Percentiles rank a stretch among this genome's conserved stretches.
Conservation (phyloP, 1,140 invertebrate species). For the Zelostemma sp. region DNA sequence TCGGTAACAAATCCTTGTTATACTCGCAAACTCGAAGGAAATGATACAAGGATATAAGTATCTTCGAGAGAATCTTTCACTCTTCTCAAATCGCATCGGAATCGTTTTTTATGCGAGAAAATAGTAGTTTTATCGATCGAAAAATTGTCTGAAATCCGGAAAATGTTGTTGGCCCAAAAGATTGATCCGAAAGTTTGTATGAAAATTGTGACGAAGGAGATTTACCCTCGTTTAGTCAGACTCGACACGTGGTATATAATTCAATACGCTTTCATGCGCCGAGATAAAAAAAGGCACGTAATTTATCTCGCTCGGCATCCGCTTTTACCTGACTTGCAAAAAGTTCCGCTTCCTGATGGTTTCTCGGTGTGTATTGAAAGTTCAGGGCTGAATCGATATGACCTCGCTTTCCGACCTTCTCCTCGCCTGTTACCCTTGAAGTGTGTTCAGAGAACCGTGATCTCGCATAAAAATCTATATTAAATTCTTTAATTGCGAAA, state of each 20-base stretch:
- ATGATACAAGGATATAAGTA: too few species aligned
- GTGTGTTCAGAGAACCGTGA: conserved; percentile 32
- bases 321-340: conserved; percentile 18
- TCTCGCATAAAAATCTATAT: not conserved
- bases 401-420: conserved; percentile 52
- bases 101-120: too few species aligned
- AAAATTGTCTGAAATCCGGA: too few species aligned
- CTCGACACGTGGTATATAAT: not conserved
- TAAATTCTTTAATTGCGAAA: too few species aligned
- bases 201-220: not conserved
- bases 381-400: conserved; percentile 70
- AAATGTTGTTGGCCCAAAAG: too few species aligned
- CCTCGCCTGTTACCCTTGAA: conserved; percentile 47
- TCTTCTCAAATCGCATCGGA: too few species aligned
- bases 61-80: too few species aligned
- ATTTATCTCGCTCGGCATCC: conserved; percentile 20
- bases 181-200: not conserved
- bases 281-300: conserved; percentile 1
- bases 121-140: too few species aligned
- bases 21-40: too few species aligned
- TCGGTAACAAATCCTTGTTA: too few species aligned
- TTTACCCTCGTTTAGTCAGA: not conserved
- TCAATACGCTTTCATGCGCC: not conserved
- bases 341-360: conserved; percentile 40
- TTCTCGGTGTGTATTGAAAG: conserved; percentile 53